Base-by-base conservation (phyloP, 2,797 vertebrate species). In the Spea hammondii region DNA sequence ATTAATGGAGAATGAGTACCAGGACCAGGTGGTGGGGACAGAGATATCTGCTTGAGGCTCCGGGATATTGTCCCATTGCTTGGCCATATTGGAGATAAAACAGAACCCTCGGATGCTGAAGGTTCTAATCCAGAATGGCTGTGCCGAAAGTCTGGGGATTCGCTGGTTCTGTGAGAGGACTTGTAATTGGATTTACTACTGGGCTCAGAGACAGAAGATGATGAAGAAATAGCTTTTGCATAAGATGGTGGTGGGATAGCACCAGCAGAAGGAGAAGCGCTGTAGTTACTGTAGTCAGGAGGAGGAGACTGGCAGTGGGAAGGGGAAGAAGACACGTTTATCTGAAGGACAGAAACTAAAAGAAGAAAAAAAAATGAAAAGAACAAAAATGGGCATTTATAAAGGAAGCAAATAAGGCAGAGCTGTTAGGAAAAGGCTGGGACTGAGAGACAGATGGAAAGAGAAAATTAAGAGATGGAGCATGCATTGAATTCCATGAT, bases 271-370 rank as follows among this genome's bases (percentile, higher is more conserved):
- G 76, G 69, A 77, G 85, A 44, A 85, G 91, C 86, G 83, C 87
- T 74, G 76, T 89, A 93, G 86, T 90, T 91, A 90, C 88, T 93
- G 88, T 92, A 93, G 89, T 93, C 87, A 17, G 92, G 90, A 85
- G 88, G 82, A 83, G 93, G 89, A 86, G 91, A 92, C 85, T 93
- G 93, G 84, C 89, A 88, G 87, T 93, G 92, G 88, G 86, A 90
- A 79, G 86, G 87, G 77, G 90, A 89, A 83, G 90, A 91, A 87
- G 91, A 93, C 81, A 92, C 75, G 91, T 95, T 94, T 91, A 94
- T 93, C 88, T 94, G 94, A 90, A 93, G 91, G 85, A 93, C 93
- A 88, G 94, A 94, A 91, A 94, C 93, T 92, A 94, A 92, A 94
- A 88, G 88, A 91, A 92, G 80, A 90, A 85, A 87, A 84, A 1